phyloP scores from a whole-genome alignment of 2,113 vertebrate genomes.

The Cheirogaleus medius region DNA sequence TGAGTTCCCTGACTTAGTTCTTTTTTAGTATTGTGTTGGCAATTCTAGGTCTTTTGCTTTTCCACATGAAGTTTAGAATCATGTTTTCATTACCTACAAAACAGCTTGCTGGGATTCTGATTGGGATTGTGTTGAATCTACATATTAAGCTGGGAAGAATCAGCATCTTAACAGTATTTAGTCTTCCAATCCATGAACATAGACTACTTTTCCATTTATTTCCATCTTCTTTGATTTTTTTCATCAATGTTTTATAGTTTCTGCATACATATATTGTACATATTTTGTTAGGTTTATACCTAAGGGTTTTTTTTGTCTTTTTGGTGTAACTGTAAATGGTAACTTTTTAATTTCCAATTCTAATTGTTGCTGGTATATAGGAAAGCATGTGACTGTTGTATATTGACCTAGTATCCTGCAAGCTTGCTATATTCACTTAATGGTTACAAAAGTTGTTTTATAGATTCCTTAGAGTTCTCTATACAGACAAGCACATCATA shows the following conservation, averaged over 20 bases:
- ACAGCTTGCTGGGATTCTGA: background rate
- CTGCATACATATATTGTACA: background rate
- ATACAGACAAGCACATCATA: background rate
- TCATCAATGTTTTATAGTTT: background rate
- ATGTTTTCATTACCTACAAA: background rate
- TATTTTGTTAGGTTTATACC: background rate
- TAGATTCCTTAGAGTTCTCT: background rate
- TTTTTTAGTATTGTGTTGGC: background rate
- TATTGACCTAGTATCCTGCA: background rate
- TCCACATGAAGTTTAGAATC: background rate
- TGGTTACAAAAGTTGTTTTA: background rate
- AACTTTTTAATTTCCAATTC: background rate
- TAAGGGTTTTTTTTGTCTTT: background rate
- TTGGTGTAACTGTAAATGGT: background rate
- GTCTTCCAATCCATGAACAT: background rate
- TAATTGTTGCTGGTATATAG: background rate
- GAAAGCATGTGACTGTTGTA: background rate
- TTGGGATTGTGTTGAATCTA: background rate
- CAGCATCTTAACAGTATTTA: background rate
- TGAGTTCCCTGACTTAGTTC: background rate
- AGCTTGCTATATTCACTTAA: background rate
- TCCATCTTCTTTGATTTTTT: background rate
- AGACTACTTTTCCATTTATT: background rate
- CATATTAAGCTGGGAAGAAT: background rate
- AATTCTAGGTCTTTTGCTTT: background rate